These are phyloP conservation scores for Pollimyrus isidori DNA, from an alignment of 2,113 vertebrate genomes.

Conservation along the genomic window DNA sequence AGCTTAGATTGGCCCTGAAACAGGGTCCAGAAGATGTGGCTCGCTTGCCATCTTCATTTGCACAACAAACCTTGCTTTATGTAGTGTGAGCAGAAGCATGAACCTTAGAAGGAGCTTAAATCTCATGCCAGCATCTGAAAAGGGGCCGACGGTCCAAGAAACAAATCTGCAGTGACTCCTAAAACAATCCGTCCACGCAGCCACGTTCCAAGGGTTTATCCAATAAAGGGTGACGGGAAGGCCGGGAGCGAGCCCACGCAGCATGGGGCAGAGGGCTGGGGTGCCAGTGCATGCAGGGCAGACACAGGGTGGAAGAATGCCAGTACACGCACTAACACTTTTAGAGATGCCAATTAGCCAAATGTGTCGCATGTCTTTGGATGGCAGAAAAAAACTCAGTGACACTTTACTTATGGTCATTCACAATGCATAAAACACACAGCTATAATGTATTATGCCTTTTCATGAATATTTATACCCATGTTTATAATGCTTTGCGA, in stretches of 20 bases:
- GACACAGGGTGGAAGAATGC: background rate
- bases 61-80: conserved; percentile 10
- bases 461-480: too few species aligned
- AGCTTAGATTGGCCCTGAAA: background rate
- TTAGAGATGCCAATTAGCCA: background rate
- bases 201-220: background rate
- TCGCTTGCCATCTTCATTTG: background rate
- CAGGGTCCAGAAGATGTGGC: background rate
- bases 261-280: background rate
- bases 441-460: too few species aligned
- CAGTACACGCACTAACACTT: background rate
- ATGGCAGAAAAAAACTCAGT: background rate
- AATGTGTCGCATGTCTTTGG: background rate
- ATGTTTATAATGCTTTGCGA: too few species aligned
- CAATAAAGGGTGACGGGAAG: background rate
- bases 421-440: too few species aligned
- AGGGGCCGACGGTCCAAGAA: background rate
- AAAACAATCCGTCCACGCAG: background rate
- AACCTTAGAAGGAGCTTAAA: background rate
- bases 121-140: background rate
- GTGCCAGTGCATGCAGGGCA: background rate
- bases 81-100: background rate
- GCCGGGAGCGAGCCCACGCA: background rate
- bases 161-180: background rate
- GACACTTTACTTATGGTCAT: too few species aligned